phyloP scores from a whole-genome alignment of 1,140 invertebrate species.

The Chironomus striatipennis region DNA sequence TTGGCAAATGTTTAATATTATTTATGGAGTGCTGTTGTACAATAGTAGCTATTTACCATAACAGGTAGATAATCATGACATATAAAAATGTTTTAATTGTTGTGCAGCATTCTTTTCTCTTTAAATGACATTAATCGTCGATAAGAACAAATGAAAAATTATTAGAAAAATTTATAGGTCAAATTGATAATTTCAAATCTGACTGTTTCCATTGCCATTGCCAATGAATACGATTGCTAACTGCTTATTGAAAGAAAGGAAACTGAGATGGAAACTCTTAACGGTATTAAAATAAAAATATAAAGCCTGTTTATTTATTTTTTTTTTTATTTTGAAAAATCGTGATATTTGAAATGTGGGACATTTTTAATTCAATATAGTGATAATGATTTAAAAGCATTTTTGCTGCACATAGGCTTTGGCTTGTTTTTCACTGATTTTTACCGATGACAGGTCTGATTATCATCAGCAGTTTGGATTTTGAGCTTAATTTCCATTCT shows the following conservation, averaged over 20 bases:
- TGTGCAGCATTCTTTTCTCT: background rate
- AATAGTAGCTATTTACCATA: too few relatives aligned
- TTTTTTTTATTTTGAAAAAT: constrained; percentile 16
- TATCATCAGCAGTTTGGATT: too few relatives aligned
- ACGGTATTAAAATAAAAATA: background rate
- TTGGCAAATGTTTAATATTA: too few relatives aligned
- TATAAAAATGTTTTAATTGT: background rate
- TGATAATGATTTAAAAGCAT: constrained; percentile 19
- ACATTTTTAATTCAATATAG: constrained; percentile 9
- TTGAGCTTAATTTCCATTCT: too few relatives aligned
- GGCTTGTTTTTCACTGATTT: too few relatives aligned
- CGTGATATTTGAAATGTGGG: constrained; percentile 22
- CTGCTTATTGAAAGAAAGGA: background rate
- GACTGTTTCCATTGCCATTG: background rate
- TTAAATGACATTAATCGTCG: background rate
- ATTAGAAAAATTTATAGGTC: constrained; percentile 3
- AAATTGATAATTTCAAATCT: constrained; percentile 11
- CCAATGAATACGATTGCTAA: background rate
- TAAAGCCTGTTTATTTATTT: background rate
- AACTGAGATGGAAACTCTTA: background rate
- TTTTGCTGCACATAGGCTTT: background rate
- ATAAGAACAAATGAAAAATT: constrained; percentile 18
- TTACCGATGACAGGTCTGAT: too few relatives aligned
- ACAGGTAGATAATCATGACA: background rate
- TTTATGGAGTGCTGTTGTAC: too few relatives aligned